Base-by-base conservation (phyloP, 2,888 invertebrate species). In the Drosophila sordidula region DNA sequence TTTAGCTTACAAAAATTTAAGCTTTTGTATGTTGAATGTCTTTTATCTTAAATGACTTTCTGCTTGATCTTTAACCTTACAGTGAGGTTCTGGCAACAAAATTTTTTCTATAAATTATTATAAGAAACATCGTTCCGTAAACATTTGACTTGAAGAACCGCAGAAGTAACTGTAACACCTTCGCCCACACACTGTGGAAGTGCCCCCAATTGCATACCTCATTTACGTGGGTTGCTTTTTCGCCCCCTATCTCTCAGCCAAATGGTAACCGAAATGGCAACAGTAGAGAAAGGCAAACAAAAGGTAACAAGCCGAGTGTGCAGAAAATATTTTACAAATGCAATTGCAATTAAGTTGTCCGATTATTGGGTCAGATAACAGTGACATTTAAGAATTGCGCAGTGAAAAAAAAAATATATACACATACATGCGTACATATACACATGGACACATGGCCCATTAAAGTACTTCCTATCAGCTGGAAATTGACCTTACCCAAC, bases 321-420 rank as follows among this genome's bases (percentile, higher is more conserved):
- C 55, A 65, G 55, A 70, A 72, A 75, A 68, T 80, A 75, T 82
- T 73, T 73, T 59, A 59, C 65, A 61, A 72, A 80, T 75, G 78
- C 88, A 86, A 77, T 87, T 81, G 75, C 85, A 89, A 89, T 89
- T 89, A 86, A 89, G 71, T 84, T 88, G 88, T 89, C 83, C 76
- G 87, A 89, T 87, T 87, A 82, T 83, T 83, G 79, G 85, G 81
- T 82, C 82, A 88, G 89, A 89, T 89, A 76, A 63, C 51, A 66
- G 69, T 72, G 89, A 73, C 80, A 77, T 79, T 78, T 73, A 80
- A 74, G 64, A 69, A 87, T 78, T 81, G 75, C 69, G 74, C 71
- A 78, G 64, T 66, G 68, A 73, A 61, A 38, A 51, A 65, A 62
- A 62, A 39, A 18, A 1, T 11, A 12, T 46, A 6, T 9, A 8